These are phyloP conservation scores for Drosophila formosana DNA, from an alignment of 2,888 invertebrate species.

Conservation along the genomic window DNA sequence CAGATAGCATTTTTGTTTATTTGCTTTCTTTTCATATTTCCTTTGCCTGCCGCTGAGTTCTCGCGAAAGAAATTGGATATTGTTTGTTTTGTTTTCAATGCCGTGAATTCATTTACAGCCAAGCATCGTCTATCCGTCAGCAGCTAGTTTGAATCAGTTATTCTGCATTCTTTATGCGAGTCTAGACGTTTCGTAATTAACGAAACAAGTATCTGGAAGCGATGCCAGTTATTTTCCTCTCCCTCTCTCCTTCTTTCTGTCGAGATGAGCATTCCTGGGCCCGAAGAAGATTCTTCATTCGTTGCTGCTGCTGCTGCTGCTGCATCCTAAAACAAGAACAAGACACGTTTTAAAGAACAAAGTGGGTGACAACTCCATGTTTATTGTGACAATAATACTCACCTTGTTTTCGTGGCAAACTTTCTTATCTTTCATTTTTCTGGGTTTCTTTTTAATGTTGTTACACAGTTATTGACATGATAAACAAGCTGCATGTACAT, in stretches of 20 bases:
- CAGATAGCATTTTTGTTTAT: constrained; percentile 1
- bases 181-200: not conserved
- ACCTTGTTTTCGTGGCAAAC: constrained; percentile 7
- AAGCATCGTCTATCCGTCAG: not conserved
- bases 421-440: not conserved
- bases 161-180: not conserved
- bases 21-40: not conserved
- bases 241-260: not conserved
- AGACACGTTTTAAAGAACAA: not conserved
- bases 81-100: not conserved
- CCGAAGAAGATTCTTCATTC: not conserved
- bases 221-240: not conserved
- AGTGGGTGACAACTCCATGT: not conserved
- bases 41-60: not conserved
- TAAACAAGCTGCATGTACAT: constrained; percentile 4
- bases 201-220: not conserved
- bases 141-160: not conserved
- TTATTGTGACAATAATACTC: not conserved
- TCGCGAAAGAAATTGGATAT: not conserved
- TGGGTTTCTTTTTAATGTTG: not conserved
- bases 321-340: not conserved
- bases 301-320: not conserved
- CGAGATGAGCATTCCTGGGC: not conserved
- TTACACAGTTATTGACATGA: constrained; percentile 22
- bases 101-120: constrained; percentile 1